Evolutionary conservation across 2,797 vertebrate species (phyloP).

Genomic region (Falco novaeseelandiae): DNA sequence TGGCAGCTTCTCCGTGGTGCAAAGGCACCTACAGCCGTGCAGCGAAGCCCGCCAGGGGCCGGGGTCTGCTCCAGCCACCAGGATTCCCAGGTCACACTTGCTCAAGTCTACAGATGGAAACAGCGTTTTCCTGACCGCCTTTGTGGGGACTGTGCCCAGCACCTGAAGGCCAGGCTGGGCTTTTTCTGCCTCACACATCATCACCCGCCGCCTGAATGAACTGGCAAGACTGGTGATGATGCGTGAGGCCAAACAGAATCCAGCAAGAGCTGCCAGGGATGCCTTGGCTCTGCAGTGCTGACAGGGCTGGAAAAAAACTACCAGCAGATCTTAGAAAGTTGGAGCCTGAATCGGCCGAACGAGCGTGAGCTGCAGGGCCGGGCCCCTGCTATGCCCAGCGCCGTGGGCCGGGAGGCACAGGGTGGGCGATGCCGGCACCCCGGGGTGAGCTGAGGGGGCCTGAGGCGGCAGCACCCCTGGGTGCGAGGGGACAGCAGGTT

Average conservation of each 20-base stretch:
- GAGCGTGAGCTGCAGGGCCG: neutral
- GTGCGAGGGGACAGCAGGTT: neutral
- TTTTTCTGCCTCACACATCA: conserved; percentile 66
- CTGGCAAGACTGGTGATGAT: conserved; percentile 62
- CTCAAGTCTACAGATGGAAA: neutral
- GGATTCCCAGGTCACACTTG: neutral
- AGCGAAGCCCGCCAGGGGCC: neutral
- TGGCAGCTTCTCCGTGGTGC: neutral
- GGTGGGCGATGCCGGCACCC: rapidly evolving
- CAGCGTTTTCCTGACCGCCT: neutral
- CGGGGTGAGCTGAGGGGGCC: neutral
- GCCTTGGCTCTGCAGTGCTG: conserved; percentile 40
- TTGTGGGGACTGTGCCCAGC: conserved; percentile 38
- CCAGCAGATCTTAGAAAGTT: neutral
- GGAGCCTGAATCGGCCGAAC: neutral
- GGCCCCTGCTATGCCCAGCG: neutral
- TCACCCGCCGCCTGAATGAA: conserved; percentile 38
- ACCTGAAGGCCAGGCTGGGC: conserved; percentile 56
- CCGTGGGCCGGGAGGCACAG: neutral
- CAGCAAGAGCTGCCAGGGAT: conserved; percentile 59
- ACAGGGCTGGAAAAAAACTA: conserved; percentile 48
- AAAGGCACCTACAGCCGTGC: rapidly evolving
- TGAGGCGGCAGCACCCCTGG: rapidly evolving
- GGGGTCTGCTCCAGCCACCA: neutral
- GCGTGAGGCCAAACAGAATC: conserved; percentile 57